Conservation (phyloP, 2,113 vertebrate species). For the Mohoua ochrocephala region DNA sequence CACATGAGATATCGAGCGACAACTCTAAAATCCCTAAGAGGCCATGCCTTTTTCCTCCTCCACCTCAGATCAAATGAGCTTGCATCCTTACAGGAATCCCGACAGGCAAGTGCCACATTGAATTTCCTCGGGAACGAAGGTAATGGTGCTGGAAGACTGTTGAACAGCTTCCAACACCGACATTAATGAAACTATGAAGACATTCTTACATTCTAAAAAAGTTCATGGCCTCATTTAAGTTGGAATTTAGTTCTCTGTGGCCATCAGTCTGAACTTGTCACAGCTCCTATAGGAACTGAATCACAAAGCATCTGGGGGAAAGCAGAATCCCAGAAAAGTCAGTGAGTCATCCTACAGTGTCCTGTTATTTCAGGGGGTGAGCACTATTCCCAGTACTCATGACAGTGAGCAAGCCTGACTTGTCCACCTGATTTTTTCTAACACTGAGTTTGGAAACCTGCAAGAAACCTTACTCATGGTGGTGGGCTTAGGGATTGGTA, state of each 20-base stretch:
- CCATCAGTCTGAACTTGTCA: background rate
- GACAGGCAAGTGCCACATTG: background rate
- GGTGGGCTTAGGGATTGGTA: background rate
- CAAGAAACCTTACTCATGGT: background rate
- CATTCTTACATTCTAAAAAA: background rate
- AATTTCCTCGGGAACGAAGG: background rate
- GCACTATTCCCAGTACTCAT: background rate
- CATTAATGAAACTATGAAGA: background rate
- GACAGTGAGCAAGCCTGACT: conserved; percentile 34
- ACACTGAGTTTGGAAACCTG: background rate
- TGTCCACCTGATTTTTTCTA: conserved; percentile 14
- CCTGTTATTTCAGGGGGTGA: conserved; percentile 1
- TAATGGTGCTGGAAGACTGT: background rate
- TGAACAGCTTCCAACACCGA: background rate
- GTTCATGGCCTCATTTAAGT: background rate
- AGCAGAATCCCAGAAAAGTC: conserved; percentile 46
- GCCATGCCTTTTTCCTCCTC: background rate
- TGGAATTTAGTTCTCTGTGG: background rate
- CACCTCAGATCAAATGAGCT: background rate
- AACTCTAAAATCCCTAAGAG: background rate
- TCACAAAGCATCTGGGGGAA: conserved; percentile 17
- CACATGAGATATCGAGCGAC: background rate
- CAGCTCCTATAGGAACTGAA: conserved; percentile 11
- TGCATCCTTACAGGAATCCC: background rate
- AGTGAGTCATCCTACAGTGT: conserved; percentile 54